These are phyloP conservation scores for Lasioglossum villosulum DNA, from an alignment of 2,888 invertebrate species.

Conservation along the genomic window DNA sequence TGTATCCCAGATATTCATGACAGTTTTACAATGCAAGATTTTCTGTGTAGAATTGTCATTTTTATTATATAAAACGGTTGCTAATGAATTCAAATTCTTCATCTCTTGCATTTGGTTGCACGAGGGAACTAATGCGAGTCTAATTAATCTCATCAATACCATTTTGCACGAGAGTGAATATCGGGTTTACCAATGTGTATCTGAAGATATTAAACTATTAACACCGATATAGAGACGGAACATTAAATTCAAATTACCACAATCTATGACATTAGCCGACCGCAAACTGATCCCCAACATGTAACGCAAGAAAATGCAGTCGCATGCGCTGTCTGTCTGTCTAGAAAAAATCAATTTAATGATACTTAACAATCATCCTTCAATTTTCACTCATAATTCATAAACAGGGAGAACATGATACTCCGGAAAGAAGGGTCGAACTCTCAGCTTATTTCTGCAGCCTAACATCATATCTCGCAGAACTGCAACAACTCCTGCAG, in stretches of 20 bases:
- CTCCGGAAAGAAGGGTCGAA: not conserved
- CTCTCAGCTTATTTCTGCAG: not conserved
- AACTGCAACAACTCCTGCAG: not conserved
- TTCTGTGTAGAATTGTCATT: no score
- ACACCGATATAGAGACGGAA: not conserved
- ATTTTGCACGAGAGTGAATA: not conserved
- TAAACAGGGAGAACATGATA: not conserved
- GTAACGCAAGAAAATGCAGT: not conserved
- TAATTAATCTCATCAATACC: not conserved
- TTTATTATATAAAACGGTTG: not conserved
- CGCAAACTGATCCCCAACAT: not conserved
- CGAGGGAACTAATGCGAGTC: not conserved
- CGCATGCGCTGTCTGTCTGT: not conserved
- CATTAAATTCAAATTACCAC: not conserved
- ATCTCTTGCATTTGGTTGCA: not conserved
- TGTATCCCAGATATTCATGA: no score
- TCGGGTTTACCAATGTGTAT: not conserved
- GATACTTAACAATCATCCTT: not conserved
- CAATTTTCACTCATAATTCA: conserved; percentile 26
- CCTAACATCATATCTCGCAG: not conserved
- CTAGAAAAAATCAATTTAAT: not conserved
- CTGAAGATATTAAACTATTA: not conserved
- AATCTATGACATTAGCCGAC: not conserved
- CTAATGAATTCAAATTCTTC: not conserved
- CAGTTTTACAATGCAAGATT: no score